These are phyloP conservation scores for Oryctolagus cuniculus DNA, from an alignment of 2,113 vertebrate genomes.

Conservation along the genomic window mOryCun1.1 NC_091432.1:93652001-93652500, in stretches of 20 bases:
- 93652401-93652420: neutral
- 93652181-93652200: constrained; percentile 67
- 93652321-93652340: neutral
- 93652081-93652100: neutral
- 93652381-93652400: neutral
- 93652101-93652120: neutral
- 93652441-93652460: neutral
- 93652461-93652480: neutral
- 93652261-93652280: constrained; percentile 4
- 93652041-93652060: neutral
- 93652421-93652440: neutral
- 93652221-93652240: constrained; percentile 74
- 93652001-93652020: neutral
- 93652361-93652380: neutral
- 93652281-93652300: neutral
- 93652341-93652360: neutral
- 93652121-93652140: constrained; percentile 14
- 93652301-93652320: neutral
- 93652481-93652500: neutral
- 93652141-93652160: constrained; percentile 50
- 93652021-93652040: neutral
- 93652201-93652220: constrained; percentile 59
- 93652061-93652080: neutral
- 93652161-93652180: constrained; percentile 10
- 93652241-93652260: constrained; percentile 40